phyloP scores from a whole-genome alignment of 2,888 invertebrate genomes.

The Tenthredo distinguenda region DNA sequence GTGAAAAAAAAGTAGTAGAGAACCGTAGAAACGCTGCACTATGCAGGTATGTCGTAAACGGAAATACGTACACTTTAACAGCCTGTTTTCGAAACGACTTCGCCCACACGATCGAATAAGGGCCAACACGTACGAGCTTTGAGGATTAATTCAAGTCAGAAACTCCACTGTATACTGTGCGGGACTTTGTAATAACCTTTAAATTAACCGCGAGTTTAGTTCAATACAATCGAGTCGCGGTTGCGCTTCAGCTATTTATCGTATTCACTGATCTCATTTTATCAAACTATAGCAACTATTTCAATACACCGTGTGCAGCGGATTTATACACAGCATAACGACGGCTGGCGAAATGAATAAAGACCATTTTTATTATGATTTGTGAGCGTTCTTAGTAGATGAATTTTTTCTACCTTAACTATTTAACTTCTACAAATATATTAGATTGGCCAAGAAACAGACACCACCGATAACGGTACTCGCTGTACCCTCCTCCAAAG shows the following conservation, averaged over 20 bases:
- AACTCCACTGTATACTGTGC: background rate
- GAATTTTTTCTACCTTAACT: background rate
- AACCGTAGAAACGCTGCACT: slow-evolving; percentile 41
- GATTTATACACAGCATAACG: background rate
- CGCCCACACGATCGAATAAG: slow-evolving; percentile 35
- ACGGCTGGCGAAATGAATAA: background rate
- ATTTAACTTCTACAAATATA: background rate
- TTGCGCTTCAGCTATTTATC: background rate
- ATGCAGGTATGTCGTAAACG: slow-evolving; percentile 48
- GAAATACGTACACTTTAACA: slow-evolving; percentile 4
- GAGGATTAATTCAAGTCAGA: background rate
- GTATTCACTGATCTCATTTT: background rate
- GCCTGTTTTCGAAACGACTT: slow-evolving; percentile 40
- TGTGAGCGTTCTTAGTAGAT: background rate
- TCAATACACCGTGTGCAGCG: background rate
- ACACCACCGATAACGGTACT: slow-evolving; percentile 17
- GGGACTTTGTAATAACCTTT: background rate
- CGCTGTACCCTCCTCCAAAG: background rate
- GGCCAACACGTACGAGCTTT: slow-evolving; percentile 11
- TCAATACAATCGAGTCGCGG: background rate
- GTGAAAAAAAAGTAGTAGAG: slow-evolving; percentile 55
- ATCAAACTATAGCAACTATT: background rate
- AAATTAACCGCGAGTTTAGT: background rate
- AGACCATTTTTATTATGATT: background rate
- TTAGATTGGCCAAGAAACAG: slow-evolving; percentile 2